These are phyloP conservation scores for Dinoponera quadriceps DNA, from an alignment of 1,140 invertebrate species.

Conservation along the genomic window DNA sequence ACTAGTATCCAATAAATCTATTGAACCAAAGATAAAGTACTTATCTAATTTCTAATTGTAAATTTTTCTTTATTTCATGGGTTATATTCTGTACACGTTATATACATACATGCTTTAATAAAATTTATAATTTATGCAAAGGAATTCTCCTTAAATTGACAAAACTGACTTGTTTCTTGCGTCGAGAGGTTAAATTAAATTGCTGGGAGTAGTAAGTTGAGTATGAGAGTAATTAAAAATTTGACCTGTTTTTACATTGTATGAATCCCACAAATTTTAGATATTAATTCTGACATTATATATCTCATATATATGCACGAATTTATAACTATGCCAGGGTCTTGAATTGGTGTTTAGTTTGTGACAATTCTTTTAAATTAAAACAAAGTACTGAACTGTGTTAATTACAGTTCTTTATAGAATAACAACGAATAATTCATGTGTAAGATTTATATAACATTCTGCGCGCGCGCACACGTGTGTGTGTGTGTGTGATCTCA, in stretches of 20 bases:
- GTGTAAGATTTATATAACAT: conserved; percentile 2
- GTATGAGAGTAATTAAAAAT: not conserved
- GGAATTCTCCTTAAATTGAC: conserved; percentile 43
- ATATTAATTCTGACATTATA: not conserved
- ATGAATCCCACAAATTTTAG: not conserved
- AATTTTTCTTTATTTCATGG: conserved; percentile 74
- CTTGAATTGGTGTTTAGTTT: not conserved
- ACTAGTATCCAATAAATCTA: conserved; percentile 38
- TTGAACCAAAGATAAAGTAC: conserved; percentile 1
- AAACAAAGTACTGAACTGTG: conserved; percentile 1
- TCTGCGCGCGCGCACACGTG: too few species aligned
- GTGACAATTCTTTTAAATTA: not conserved
- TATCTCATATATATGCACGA: not conserved
- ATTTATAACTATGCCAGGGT: conserved; percentile 16
- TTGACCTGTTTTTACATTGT: conserved; percentile 28
- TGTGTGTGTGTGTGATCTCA: not conserved
- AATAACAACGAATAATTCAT: not conserved
- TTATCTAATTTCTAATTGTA: conserved; percentile 62
- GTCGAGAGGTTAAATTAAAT: conserved; percentile 1
- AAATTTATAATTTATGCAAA: conserved; percentile 45
- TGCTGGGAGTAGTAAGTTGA: not conserved
- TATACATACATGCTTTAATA: conserved; percentile 60
- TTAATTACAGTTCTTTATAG: conserved; percentile 4
- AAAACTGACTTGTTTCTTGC: conserved; percentile 19
- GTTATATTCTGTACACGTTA: conserved; percentile 55